Conservation (phyloP, 92 coral and sea anemone genomes). For the Porites lobata region DNA sequence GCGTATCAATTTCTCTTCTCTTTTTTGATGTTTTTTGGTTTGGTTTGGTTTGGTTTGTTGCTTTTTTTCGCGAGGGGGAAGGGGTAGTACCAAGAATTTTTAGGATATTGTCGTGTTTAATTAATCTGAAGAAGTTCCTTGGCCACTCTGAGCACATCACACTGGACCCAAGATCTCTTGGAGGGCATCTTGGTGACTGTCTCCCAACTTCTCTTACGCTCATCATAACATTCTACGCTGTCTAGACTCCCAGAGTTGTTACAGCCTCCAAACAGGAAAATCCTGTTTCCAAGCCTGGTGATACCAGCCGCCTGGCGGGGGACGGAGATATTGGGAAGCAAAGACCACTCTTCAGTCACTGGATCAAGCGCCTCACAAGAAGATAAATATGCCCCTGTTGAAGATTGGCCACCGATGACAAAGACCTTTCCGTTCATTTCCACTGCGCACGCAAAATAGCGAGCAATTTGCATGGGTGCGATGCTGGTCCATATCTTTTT, state of each 20-base stretch:
- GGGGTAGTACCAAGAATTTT: not conserved
- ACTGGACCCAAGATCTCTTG: constrained; percentile 75
- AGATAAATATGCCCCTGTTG: constrained; percentile 62
- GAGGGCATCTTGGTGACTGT: constrained; percentile 73
- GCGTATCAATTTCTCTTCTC: too few relatives aligned
- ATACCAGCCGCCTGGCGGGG: constrained; percentile 81
- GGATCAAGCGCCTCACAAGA: constrained; percentile 75
- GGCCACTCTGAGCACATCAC: constrained; percentile 78
- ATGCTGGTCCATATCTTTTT: constrained; percentile 59
- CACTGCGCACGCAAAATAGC: constrained; percentile 78
- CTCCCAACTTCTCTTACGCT: constrained; percentile 60
- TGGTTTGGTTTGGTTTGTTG: too few relatives aligned
- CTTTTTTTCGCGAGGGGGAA: too few relatives aligned
- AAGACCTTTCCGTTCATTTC: constrained; percentile 74
- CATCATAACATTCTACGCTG: constrained; percentile 78
- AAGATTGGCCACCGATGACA: constrained; percentile 81
- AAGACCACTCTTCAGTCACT: constrained; percentile 66
- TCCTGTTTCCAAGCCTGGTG: constrained; percentile 62
- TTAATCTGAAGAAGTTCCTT: constrained; percentile 51
- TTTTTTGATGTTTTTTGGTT: too few relatives aligned
- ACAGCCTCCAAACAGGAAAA: constrained; percentile 86
- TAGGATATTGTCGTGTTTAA: not conserved
- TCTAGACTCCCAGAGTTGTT: constrained; percentile 71
- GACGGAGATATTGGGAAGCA: constrained; percentile 43
- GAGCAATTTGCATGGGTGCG: constrained; percentile 76